A percentile compares a stretch with the other conserved stretches of the same genome.
Evolutionary conservation across 2,888 invertebrate genomes (phyloP).

Genomic region (Trichogramma evanescens): DNA sequence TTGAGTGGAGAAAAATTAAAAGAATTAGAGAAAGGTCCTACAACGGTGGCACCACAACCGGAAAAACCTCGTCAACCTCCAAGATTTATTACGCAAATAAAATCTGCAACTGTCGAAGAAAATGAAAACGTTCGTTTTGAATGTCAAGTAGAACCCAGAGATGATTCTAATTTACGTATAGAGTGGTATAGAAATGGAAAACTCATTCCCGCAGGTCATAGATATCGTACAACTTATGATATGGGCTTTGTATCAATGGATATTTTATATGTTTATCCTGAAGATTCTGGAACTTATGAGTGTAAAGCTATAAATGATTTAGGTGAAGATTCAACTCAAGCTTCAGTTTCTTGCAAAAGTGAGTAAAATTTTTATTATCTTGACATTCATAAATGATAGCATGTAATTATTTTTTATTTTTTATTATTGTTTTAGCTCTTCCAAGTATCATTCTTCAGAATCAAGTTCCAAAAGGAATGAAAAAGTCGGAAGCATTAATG

Average conservation of each 20-base stretch:
- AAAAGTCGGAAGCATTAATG: slow-evolving; percentile 79
- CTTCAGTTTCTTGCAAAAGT: slow-evolving; percentile 79
- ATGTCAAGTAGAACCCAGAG: slow-evolving; percentile 90
- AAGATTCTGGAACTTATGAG: slow-evolving; percentile 90
- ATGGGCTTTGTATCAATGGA: slow-evolving; percentile 91
- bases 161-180: slow-evolving; percentile 82
- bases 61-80: slow-evolving; percentile 72
- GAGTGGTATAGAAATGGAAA: slow-evolving; percentile 94
- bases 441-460: slow-evolving; percentile 85
- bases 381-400: background rate
- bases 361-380: slow-evolving; percentile 36
- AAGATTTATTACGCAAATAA: slow-evolving; percentile 79
- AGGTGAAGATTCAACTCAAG: slow-evolving; percentile 84
- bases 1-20: slow-evolving; percentile 90
- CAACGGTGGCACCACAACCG: slow-evolving; percentile 61
- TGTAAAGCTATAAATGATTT: slow-evolving; percentile 86
- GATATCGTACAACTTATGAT: slow-evolving; percentile 86
- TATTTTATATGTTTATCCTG: slow-evolving; percentile 85
- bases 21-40: slow-evolving; percentile 77
- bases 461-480: slow-evolving; percentile 91
- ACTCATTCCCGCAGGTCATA: slow-evolving; percentile 78
- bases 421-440: slow-evolving; percentile 54
- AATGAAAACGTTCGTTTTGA: slow-evolving; percentile 91
- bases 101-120: slow-evolving; percentile 79
- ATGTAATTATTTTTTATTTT: background rate